These are phyloP conservation scores for Gadopsis bispinosus DNA, from an alignment of 2,797 vertebrate genomes.

Conservation along the genomic window DNA sequence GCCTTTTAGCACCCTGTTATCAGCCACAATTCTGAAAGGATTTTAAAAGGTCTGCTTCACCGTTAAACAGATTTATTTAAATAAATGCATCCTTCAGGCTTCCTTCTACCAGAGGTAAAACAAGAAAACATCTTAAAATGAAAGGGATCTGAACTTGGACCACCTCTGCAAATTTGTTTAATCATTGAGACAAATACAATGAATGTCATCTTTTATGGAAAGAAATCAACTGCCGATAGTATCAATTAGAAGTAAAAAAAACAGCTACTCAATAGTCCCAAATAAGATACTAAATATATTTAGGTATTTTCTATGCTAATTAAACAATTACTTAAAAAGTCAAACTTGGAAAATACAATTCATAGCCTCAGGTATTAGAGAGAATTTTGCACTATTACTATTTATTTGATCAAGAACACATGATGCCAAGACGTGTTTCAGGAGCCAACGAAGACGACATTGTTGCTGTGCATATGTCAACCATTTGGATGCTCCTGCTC, in stretches of 20 bases:
- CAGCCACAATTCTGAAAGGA: slow-evolving; percentile 37
- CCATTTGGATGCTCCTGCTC: slow-evolving; percentile 11
- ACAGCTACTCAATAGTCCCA: too few relatives aligned
- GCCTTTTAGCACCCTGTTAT: slow-evolving; percentile 54
- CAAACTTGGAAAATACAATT: not conserved
- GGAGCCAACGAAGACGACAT: not conserved
- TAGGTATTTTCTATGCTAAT: not conserved
- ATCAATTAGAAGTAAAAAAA: not conserved
- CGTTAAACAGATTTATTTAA: slow-evolving; percentile 56
- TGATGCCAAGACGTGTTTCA: not conserved
- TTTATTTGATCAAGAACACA: not conserved
- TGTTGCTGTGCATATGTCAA: not conserved
- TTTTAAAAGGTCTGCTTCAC: slow-evolving; percentile 61
- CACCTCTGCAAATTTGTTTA: not conserved
- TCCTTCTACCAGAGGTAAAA: slow-evolving; percentile 15
- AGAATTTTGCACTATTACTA: not conserved
- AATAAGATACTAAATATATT: not conserved
- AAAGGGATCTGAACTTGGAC: slow-evolving; percentile 2
- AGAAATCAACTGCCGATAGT: not conserved
- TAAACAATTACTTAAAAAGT: not conserved
- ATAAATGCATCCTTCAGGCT: slow-evolving; percentile 31
- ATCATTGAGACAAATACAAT: not conserved
- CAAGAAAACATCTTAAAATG: slow-evolving; percentile 14
- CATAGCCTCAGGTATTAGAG: not conserved
- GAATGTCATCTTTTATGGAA: not conserved